phyloP scores from a whole-genome alignment of 2,797 vertebrate genomes.

The Tauraco hartlaubi region DNA sequence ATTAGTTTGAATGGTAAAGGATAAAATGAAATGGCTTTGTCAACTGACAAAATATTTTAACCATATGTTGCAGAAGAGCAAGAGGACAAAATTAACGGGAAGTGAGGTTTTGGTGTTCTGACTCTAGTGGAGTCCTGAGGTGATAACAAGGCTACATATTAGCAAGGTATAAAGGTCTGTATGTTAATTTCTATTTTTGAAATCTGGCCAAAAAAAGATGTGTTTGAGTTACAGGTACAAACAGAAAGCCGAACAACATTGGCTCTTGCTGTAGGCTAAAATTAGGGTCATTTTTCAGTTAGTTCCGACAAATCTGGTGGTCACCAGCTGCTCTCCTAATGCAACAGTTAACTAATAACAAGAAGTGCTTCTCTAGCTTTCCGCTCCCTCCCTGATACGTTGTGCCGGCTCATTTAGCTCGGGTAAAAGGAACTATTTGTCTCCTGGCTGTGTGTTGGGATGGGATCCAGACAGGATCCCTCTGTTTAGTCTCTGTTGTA shows the following conservation, averaged over 20 bases:
- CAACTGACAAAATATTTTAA: not conserved
- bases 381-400: not conserved
- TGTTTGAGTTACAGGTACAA: not conserved
- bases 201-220: not conserved
- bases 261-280: slow-evolving; percentile 4
- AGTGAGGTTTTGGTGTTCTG: not conserved
- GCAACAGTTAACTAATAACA: not conserved
- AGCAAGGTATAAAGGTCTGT: not conserved
- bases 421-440: not conserved
- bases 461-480: not conserved
- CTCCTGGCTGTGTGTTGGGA: not conserved
- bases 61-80: not conserved
- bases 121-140: not conserved
- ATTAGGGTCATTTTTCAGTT: slow-evolving; percentile 45
- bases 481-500: not conserved
- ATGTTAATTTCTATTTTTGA: not conserved
- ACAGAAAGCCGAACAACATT: not conserved
- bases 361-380: not conserved
- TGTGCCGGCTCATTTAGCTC: not conserved
- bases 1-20: not conserved
- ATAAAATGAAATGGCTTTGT: not conserved
- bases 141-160: not conserved
- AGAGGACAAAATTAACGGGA: not conserved
- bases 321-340: slow-evolving; percentile 1
- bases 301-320: slow-evolving; percentile 17